Conservation (phyloP, 2,797 vertebrate species). For the Phrynocephalus guinanensis region DNA sequence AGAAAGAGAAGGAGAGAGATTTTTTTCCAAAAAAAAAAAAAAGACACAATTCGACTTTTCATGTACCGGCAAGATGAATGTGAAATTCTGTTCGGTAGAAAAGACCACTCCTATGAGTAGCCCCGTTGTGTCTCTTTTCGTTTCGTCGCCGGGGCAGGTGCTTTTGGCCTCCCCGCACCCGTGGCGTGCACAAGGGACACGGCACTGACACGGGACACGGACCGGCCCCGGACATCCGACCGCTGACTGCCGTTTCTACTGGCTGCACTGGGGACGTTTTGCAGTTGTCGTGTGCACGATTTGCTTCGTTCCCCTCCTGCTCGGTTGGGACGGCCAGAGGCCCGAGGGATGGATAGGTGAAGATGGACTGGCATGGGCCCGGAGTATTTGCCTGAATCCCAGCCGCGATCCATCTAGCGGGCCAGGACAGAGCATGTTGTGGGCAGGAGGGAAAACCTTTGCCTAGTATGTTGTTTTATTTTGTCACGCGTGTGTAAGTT, state of each 20-base stretch:
- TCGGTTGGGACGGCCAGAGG: neutral
- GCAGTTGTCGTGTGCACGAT: neutral
- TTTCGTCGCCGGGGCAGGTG: fast-evolving
- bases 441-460: neutral
- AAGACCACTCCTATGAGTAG: slow-evolving; percentile 46
- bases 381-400: too few species aligned
- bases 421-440: neutral
- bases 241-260: neutral
- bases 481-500: neutral
- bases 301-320: neutral
- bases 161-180: neutral
- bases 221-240: neutral
- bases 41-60: slow-evolving; percentile 28
- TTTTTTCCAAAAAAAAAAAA: too few species aligned
- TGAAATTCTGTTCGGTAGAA: slow-evolving; percentile 66
- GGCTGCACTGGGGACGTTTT: slow-evolving; percentile 9
- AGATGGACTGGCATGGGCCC: neutral
- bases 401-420: too few species aligned
- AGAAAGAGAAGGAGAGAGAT: neutral
- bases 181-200: neutral
- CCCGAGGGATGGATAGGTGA: slow-evolving; percentile 37
- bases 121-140: neutral
- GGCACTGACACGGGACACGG: neutral
- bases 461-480: neutral
- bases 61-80: slow-evolving; percentile 74